Evolutionary conservation across 2,113 vertebrate genomes (phyloP).

Genomic region (Ahaetulla prasina): DNA sequence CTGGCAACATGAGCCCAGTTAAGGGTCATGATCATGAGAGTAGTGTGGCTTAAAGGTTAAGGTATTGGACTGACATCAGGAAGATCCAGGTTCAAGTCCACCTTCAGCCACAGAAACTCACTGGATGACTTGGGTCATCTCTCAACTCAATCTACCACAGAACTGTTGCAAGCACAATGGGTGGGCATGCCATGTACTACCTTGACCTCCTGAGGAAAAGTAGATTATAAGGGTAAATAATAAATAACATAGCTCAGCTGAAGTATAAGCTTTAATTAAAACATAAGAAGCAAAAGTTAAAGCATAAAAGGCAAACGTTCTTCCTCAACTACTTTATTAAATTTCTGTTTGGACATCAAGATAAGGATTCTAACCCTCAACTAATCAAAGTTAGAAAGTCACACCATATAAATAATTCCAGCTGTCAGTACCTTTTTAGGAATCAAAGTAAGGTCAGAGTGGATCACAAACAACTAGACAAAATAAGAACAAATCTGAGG

Average conservation of each 20-base stretch:
- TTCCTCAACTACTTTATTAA: not conserved
- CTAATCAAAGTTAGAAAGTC: not conserved
- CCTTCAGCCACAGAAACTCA: not conserved
- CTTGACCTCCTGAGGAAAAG: not conserved
- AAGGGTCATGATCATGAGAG: not conserved
- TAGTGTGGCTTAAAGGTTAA: not conserved
- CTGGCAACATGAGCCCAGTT: not conserved
- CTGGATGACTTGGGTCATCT: not conserved
- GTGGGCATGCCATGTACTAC: not conserved
- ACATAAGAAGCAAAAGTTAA: not conserved
- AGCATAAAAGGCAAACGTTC: not conserved
- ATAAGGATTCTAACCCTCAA: not conserved
- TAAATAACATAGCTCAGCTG: not conserved
- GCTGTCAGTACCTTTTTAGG: not conserved
- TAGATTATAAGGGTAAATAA: not conserved
- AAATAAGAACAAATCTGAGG: not conserved
- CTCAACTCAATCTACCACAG: not conserved
- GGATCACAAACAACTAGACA: not conserved
- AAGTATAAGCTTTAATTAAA: not conserved
- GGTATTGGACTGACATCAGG: not conserved
- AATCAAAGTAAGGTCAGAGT: not conserved
- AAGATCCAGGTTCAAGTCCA: not conserved
- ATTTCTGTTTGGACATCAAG: not conserved
- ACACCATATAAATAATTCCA: not conserved
- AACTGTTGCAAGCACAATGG: not conserved